Evolutionary conservation across 2,888 invertebrate species (phyloP).

Genomic region (Megaustenia siamemsis): DNA sequence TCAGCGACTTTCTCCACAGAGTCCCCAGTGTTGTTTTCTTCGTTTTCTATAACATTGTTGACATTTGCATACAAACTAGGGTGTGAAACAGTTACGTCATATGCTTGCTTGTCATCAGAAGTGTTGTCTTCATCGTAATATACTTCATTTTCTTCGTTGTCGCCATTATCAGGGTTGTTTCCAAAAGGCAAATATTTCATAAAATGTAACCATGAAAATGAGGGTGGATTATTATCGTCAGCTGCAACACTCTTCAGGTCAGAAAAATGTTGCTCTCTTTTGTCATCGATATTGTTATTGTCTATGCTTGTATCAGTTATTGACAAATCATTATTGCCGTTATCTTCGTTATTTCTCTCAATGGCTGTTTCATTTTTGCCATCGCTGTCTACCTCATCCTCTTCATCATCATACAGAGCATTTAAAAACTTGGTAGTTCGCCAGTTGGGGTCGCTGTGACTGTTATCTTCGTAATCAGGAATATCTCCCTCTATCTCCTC

Average conservation of each 20-base stretch:
- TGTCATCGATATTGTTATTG: neutral
- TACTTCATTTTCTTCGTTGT: no score
- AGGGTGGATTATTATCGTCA: neutral
- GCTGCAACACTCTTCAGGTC: no score
- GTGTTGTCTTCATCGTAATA: neutral
- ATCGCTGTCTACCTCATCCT: neutral
- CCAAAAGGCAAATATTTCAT: neutral
- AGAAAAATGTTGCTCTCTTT: no score
- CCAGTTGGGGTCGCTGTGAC: neutral
- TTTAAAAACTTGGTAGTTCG: neutral
- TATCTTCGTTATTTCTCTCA: neutral
- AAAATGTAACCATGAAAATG: neutral
- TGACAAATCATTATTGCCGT: neutral
- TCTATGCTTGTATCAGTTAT: neutral
- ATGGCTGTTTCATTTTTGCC: neutral
- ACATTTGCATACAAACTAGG: neutral
- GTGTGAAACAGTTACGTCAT: neutral
- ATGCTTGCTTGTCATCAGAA: neutral
- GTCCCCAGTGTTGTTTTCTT: neutral
- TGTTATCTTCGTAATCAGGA: neutral
- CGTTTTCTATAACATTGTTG: neutral
- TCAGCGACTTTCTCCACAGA: no score
- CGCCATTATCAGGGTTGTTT: neutral
- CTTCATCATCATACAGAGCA: conserved; percentile 17
- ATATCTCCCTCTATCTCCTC: neutral